phyloP scores from a whole-genome alignment of 2,888 invertebrate genomes.

The Nemotelus nigrinus region DNA sequence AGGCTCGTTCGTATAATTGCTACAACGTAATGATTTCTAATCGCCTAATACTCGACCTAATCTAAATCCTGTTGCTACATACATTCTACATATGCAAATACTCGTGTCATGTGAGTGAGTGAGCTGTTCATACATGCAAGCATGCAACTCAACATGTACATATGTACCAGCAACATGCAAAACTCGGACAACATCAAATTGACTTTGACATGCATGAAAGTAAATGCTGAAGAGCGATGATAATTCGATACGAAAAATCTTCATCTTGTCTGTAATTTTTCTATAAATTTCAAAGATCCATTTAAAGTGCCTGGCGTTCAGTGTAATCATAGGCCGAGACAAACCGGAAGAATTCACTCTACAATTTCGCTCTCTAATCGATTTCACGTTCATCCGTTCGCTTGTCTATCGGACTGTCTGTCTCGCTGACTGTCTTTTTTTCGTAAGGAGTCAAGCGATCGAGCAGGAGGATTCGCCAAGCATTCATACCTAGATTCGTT shows the following conservation, averaged over 20 bases:
- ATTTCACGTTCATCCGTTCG: slow-evolving; percentile 37
- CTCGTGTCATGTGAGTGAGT: background rate
- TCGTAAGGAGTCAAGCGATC: background rate
- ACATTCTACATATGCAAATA: background rate
- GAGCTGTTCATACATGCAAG: no score
- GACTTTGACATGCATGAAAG: slow-evolving; percentile 40
- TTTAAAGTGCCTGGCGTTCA: slow-evolving; percentile 25
- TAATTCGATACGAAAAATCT: slow-evolving; percentile 38
- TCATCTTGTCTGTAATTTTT: slow-evolving; percentile 31
- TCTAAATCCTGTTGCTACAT: background rate
- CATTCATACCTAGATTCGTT: background rate
- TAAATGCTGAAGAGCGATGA: slow-evolving; percentile 37
- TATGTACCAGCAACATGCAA: background rate
- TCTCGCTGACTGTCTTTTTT: background rate
- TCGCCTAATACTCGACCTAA: background rate
- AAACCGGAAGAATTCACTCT: slow-evolving; percentile 41
- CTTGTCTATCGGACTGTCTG: slow-evolving; percentile 23
- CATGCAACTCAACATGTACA: no score
- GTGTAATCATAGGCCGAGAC: slow-evolving; percentile 39
- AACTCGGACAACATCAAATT: slow-evolving; percentile 20
- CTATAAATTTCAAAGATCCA: slow-evolving; percentile 17
- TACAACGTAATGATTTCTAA: slow-evolving; percentile 18
- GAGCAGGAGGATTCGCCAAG: no score
- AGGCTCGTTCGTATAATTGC: slow-evolving; percentile 7
- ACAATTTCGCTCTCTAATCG: slow-evolving; percentile 44